Percentiles rank a stretch among this genome's conserved stretches.
These are phyloP conservation scores for Leptocoma aspasia DNA, from an alignment of 2,113 vertebrate genomes.

Conservation along the genomic window DNA sequence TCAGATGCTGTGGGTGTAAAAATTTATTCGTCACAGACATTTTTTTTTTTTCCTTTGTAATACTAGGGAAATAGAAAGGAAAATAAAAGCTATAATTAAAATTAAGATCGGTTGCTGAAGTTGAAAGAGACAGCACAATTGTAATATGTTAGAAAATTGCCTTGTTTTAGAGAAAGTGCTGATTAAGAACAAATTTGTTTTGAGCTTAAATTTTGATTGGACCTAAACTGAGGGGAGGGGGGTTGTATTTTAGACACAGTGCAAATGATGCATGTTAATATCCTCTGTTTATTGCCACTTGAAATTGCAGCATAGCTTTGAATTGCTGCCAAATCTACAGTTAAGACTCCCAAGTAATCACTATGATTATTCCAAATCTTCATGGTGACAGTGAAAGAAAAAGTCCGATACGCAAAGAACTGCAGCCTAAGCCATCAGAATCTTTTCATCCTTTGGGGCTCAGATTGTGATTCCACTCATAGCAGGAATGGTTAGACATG, in stretches of 20 bases:
- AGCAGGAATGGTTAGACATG: not conserved
- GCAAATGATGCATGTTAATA: constrained; percentile 48
- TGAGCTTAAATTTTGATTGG: constrained; percentile 44
- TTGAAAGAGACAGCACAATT: not conserved
- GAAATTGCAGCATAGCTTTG: constrained; percentile 48
- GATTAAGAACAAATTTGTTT: constrained; percentile 54
- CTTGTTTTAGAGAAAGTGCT: constrained; percentile 41
- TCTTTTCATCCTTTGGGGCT: not conserved
- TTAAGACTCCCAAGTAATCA: constrained; percentile 52
- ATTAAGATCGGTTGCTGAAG: not conserved
- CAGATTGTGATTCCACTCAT: not conserved
- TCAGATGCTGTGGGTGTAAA: not conserved
- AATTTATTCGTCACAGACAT: not conserved
- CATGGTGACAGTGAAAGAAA: not conserved
- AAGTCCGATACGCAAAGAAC: not conserved
- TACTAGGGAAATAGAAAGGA: not conserved
- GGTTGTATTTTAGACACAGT: constrained; percentile 17
- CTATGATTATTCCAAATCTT: constrained; percentile 47
- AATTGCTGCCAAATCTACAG: constrained; percentile 40
- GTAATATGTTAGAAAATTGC: constrained; percentile 20
- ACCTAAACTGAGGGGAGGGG: not conserved
- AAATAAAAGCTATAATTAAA: constrained; percentile 4
- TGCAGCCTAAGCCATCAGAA: not conserved
- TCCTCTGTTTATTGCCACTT: constrained; percentile 52
- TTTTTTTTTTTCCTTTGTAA: not conserved